phyloP scores from a whole-genome alignment of 1,140 invertebrate species.

The Macrosteles quadrilineatus region DNA sequence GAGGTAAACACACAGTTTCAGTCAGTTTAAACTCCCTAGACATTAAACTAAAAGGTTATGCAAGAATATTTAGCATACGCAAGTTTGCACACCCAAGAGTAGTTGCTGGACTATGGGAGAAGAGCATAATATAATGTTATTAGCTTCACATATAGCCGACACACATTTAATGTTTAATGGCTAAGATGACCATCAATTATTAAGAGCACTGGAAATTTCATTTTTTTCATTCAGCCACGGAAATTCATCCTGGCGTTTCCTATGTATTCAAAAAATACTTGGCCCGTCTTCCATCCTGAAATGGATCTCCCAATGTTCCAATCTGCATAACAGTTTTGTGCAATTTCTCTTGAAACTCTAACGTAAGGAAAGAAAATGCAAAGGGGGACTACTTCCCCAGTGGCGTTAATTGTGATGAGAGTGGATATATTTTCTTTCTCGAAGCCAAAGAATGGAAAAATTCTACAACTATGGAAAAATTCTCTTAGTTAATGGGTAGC shows the following conservation, averaged over 20 bases:
- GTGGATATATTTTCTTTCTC: constrained; percentile 15
- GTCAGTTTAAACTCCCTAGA: too few relatives aligned
- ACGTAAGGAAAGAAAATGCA: constrained; percentile 12
- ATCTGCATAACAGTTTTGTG: constrained; percentile 30
- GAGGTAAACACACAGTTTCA: too few relatives aligned
- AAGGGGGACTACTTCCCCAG: neutral
- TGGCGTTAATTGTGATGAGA: neutral
- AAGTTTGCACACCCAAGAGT: too few relatives aligned
- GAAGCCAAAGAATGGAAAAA: too few relatives aligned
- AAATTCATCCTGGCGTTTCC: constrained; percentile 44
- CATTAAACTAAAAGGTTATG: too few relatives aligned
- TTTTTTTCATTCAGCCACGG: constrained; percentile 40
- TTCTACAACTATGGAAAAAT: constrained; percentile 15
- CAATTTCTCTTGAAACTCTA: neutral
- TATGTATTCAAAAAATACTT: constrained; percentile 44
- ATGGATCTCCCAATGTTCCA: constrained; percentile 39
- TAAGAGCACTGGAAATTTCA: constrained; percentile 41
- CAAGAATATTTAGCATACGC: too few relatives aligned
- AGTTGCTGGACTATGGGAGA: too few relatives aligned
- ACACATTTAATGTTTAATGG: too few relatives aligned
- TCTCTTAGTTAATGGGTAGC: constrained; percentile 1
- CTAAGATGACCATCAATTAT: constrained; percentile 48
- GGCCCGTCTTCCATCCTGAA: constrained; percentile 45
- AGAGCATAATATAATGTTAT: too few relatives aligned
- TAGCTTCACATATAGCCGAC: too few relatives aligned